Base-by-base conservation (phyloP, 1,140 invertebrate species). In the Zaprionus capensis region DNA sequence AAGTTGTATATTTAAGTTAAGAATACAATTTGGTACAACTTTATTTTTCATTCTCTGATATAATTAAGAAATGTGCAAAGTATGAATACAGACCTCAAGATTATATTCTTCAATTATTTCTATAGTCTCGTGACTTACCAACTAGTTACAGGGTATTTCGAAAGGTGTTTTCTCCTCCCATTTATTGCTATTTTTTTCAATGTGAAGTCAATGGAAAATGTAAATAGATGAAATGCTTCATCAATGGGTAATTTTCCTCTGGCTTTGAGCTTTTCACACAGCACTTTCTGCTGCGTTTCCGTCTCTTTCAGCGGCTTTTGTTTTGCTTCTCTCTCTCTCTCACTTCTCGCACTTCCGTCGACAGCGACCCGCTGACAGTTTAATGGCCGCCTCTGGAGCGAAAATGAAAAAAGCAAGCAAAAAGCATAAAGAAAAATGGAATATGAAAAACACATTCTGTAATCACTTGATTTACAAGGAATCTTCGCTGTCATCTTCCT, bases 381-480 rank as follows among this genome's bases (percentile, higher is more conserved):
- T 85, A 85, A 85, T 85, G 79, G 82, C 49, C 59, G 75, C 59
- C 75, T 71, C 67, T 78, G 77, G 71, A 82, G 74, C 78, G 15
- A 57, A 62, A 59, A 86, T 71, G 49, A 51, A 4, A 53, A 38
- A 36, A 71, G 34, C 38, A 53, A 56, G 20, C 44, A 41, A 31
- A 59, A 67, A 20, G 36, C 46, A 51, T 51, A 12, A 73, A 68
- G 49, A 76, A 71, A 79, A 71, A 64, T 74, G 78, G 41, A 51
- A 75, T 78, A 75, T 77, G 26, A 34, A 44, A 69, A 78, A 69
- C 51, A 56, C 65, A 51, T 81, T 87, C 56, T 78, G 68, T 87
- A 88, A 88, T 83, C 68, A 78, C 75, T 78, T 87, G 69, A 82
- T 82, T 87, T 87, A 87, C 72, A 74, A 66, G 76, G 53, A 68